Base-by-base conservation (phyloP, 2,888 invertebrate genomes). In the Vesta saturnalis region DNA sequence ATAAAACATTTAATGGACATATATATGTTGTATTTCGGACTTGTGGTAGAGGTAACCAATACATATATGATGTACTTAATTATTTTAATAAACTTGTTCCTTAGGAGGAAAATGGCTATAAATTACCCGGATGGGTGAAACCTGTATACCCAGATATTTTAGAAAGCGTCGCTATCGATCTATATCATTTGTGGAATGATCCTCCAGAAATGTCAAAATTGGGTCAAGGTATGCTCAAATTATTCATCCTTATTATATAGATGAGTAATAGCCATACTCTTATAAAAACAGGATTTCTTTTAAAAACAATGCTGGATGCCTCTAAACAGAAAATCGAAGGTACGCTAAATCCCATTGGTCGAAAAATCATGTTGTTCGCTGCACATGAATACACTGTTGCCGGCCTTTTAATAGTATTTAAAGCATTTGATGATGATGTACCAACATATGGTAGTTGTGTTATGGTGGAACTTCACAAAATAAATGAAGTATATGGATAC, bases 351-450 rank as follows among this genome's bases (percentile, higher is more conserved):
- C 87, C 87, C 5, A 47, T 18, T 4, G 77, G 78, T 1, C 81
- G 86, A 12, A 89, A 88, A 77, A 83, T 90, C 71, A 88, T 83
- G 69, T 85, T 89, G 70, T 90, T 89, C 76, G 84, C 88, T 0
- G 90, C 88, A 0, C 92, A 92, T 76, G 92, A 92, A 78, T 87
- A 89, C 0, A 90, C 91, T 0, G 80, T 92, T 2, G 86, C 88
- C 0, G 87, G 89, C 71, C 78, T 91, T 39, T 79, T 91, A 46
- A 80, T 85, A 18, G 87, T 88, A 1, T 77, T 92, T 30, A 85
- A 86, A 22, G 82, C 90, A 8, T 91, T 88, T 87, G 85, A 89
- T 60, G 79, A 81, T 19, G 87, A 88, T 75, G 58, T 70, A 22
- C 70, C 70, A n/a, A 60, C 63, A 1, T 70, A 70, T 18, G 70